Evolutionary conservation across 2,888 invertebrate genomes (phyloP).

Genomic region (Agelastica alni): DNA sequence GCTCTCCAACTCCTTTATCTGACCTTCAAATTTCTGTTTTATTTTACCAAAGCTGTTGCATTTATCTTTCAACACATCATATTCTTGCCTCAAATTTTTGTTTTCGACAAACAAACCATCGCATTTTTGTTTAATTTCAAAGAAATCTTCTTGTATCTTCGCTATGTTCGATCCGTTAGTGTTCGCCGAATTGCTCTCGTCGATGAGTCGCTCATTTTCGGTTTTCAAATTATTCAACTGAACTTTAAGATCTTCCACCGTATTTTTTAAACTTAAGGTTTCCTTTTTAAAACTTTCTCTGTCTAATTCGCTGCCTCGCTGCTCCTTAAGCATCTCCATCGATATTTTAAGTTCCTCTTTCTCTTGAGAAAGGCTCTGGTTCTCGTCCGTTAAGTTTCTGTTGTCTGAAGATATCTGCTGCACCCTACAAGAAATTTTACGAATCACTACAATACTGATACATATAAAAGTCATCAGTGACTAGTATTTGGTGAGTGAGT

Average conservation of each 20-base stretch:
- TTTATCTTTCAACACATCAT: conserved; percentile 41
- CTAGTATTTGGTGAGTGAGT: too few species aligned
- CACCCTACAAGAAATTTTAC: conserved; percentile 42
- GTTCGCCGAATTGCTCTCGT: conserved; percentile 3
- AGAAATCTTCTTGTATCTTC: conserved; percentile 40
- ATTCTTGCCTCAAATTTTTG: conserved; percentile 40
- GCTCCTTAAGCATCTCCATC: conserved; percentile 42
- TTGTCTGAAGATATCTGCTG: conserved; percentile 48
- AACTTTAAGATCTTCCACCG: conserved; percentile 23
- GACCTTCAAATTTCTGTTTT: conserved; percentile 42
- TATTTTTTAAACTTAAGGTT: conserved; percentile 16
- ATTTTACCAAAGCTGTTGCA: conserved; percentile 40
- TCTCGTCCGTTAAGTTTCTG: conserved; percentile 47
- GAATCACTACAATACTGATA: too few species aligned
- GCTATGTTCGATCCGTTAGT: conserved; percentile 31
- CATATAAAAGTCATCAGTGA: too few species aligned
- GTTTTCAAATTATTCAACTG: conserved; percentile 6
- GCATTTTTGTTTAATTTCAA: conserved; percentile 42
- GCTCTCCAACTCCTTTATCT: conserved; percentile 47
- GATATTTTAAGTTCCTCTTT: conserved; percentile 47
- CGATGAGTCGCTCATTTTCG: conserved; percentile 7
- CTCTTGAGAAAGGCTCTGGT: conserved; percentile 43
- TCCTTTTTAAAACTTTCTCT: conserved; percentile 19
- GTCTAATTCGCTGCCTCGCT: conserved; percentile 33
- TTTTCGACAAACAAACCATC: conserved; percentile 43